These are phyloP conservation scores for Thyatira batis DNA, from an alignment of 2,888 invertebrate genomes.

Conservation along the genomic window DNA sequence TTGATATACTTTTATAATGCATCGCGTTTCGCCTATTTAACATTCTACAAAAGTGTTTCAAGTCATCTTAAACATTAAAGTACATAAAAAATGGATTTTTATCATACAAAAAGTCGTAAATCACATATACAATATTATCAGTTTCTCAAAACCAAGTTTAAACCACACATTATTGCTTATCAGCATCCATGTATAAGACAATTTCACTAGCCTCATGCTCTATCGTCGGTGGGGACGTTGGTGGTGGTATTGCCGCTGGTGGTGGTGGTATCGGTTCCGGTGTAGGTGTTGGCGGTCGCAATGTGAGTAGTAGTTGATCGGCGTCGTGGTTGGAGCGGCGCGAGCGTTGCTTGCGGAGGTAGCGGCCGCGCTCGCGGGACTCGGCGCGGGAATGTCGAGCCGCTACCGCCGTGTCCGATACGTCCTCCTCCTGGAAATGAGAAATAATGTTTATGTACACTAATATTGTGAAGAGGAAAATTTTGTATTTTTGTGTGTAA, in stretches of 20 bases:
- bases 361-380: slow-evolving; percentile 90
- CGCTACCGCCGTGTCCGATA: slow-evolving; percentile 87
- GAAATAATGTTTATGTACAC: too few relatives aligned
- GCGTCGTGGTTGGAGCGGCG: slow-evolving; percentile 67
- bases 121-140: too few relatives aligned
- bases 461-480: too few relatives aligned
- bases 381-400: slow-evolving; percentile 90
- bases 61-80: too few relatives aligned
- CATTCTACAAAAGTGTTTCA: too few relatives aligned
- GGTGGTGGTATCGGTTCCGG: background rate
- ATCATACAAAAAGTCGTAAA: too few relatives aligned
- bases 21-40: too few relatives aligned
- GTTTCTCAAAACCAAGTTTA: too few relatives aligned
- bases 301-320: slow-evolving; percentile 15
- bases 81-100: too few relatives aligned
- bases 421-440: slow-evolving; percentile 86
- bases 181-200: too few relatives aligned
- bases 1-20: too few relatives aligned
- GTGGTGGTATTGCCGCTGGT: background rate
- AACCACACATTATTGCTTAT: too few relatives aligned
- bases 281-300: slow-evolving; percentile 9
- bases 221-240: slow-evolving; percentile 13
- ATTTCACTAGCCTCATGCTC: slow-evolving; percentile 34
- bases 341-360: slow-evolving; percentile 67
- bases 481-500: background rate